Base-by-base conservation (phyloP, 2,113 vertebrate genomes). In the Pterophyllum scalare region DNA sequence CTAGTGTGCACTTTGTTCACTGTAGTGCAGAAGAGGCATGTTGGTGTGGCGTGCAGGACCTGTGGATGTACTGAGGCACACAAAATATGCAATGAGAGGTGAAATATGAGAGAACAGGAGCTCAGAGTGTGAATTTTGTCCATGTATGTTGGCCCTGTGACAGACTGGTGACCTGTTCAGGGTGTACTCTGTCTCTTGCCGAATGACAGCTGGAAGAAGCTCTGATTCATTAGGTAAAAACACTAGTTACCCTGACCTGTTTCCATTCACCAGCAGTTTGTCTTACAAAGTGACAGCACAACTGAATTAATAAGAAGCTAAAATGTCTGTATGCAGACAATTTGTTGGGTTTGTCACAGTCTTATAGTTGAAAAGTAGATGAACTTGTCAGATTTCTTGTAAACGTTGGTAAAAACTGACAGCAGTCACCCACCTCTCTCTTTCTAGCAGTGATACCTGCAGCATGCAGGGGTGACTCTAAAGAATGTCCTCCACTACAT, bases 1-100 rank as follows among this genome's bases (percentile, higher is more conserved):
- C 86, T 62, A 77, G 75, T 40, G 77, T 81, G 80, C 85, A 84
- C 87, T 49, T 57, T 7, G 75, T 84, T 52, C 75, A 31, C 59
- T 11, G 15, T 70, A 59, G 72, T 40, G 40, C 28, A 62, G 17
- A 75, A 61, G 38, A 24, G 10, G 28, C 12, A 2, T 46, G 72
- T 26, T 35, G 7, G 6, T 33, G 40, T 26, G 11, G 40, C 31
- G 10, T 28, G 4, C 46, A 61, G 79, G n/a, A 14, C 13, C 35
- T 72, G 14, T 13, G 14, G 5, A 7, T 2, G 13, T 52, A 13
- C 2, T 35, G 20, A 75, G 59, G 35, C 17, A 20, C 4, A 59
- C 11, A 8, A 40, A 43, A 20, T 26, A 24, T 57, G 8, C 43
- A 57, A 54, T 14, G 28, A 60, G 31, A 46, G 19, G n/a, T 62